Evolutionary conservation across 2,113 vertebrate genomes (phyloP).

Genomic region (Catharus bicknelli): DNA sequence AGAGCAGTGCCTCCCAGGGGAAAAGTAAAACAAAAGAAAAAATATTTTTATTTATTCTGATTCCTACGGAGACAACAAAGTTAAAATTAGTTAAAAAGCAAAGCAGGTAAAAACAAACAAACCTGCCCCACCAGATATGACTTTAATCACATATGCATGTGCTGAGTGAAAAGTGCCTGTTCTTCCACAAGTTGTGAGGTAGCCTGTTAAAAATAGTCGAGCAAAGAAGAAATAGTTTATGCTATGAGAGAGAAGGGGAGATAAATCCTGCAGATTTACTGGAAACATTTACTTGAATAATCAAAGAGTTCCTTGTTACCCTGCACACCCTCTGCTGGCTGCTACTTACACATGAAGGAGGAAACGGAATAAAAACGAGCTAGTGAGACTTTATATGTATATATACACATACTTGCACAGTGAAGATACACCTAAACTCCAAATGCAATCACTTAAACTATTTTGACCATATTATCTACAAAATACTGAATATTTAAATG

Average conservation of each 20-base stretch:
- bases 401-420: neutral
- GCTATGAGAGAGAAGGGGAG: neutral
- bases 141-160: neutral
- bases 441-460: neutral
- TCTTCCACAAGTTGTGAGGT: neutral
- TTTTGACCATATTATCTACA: neutral
- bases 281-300: neutral
- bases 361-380: too few species aligned
- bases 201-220: neutral
- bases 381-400: neutral
- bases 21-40: neutral
- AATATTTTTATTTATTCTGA: neutral
- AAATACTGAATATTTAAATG: neutral
- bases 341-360: neutral
- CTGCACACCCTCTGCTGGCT: slow-evolving; percentile 47
- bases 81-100: neutral
- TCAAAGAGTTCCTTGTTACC: neutral
- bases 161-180: neutral
- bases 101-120: neutral
- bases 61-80: neutral
- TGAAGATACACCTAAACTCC: neutral
- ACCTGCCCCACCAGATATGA: neutral
- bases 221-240: neutral
- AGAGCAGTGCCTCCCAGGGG: neutral
- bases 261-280: neutral